Percentiles rank a stretch among this genome's conserved stretches.
Conservation (phyloP, 2,888 invertebrate species). For the Chloromyia formosa region DNA sequence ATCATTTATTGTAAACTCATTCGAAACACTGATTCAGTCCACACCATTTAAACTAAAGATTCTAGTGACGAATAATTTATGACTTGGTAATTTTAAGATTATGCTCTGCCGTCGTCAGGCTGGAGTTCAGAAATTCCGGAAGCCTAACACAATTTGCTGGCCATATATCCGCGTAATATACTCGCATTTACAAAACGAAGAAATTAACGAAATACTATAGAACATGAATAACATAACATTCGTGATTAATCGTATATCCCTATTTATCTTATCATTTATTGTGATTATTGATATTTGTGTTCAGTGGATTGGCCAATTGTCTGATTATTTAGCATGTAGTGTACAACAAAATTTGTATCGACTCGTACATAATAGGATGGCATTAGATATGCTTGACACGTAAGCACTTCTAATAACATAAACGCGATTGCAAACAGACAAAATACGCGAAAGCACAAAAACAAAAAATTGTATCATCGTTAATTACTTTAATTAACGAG, state of each 20-base stretch:
- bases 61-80: no score
- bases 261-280: slow-evolving; percentile 18
- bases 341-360: background rate
- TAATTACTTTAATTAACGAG: slow-evolving; percentile 29
- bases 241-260: slow-evolving; percentile 19
- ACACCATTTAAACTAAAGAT: no score
- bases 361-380: background rate
- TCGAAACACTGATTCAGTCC: no score
- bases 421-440: slow-evolving; percentile 21
- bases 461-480: background rate
- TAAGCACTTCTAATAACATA: background rate
- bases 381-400: slow-evolving; percentile 19
- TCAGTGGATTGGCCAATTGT: background rate
- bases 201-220: no score
- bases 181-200: no score
- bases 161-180: no score
- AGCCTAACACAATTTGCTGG: no score
- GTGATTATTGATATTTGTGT: slow-evolving; percentile 7
- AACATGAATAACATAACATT: background rate
- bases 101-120: no score
- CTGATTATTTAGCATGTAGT: background rate
- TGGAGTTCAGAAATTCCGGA: no score
- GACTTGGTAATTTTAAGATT: no score
- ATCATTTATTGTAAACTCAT: no score
- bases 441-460: no score